These are phyloP conservation scores for Ptychadena robeensis DNA, from an alignment of 2,797 vertebrate species.

Conservation along the genomic window DNA sequence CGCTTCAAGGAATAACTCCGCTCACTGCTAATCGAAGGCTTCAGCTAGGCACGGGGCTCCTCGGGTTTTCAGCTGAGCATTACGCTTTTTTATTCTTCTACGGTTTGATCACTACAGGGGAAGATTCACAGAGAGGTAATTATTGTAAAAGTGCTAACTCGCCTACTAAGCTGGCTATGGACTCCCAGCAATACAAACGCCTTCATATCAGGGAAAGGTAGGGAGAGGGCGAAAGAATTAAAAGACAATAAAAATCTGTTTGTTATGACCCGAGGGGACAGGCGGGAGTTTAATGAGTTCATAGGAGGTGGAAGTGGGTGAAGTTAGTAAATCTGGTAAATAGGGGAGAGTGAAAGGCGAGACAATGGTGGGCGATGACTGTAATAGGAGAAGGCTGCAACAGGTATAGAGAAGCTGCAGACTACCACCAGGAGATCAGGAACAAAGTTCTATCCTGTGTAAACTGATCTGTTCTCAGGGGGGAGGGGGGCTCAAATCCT, in stretches of 20 bases:
- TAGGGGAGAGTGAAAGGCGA: not conserved
- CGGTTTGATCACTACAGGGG: conserved; percentile 50
- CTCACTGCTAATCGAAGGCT: conserved; percentile 31
- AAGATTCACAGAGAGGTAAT: conserved; percentile 50
- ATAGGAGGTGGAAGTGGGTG: not conserved
- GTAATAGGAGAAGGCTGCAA: not conserved
- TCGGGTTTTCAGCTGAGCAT: conserved; percentile 23
- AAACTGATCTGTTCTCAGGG: conserved; percentile 6
- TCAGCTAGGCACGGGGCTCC: conserved; percentile 9
- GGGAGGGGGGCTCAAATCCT: not conserved
- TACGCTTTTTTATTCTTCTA: not conserved
- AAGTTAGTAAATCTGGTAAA: not conserved
- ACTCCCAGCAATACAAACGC: not conserved
- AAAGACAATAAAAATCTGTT: not conserved
- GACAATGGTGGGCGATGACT: not conserved
- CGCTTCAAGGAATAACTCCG: conserved; percentile 39
- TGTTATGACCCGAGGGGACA: not conserved
- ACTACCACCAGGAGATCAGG: not conserved
- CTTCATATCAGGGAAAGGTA: not conserved
- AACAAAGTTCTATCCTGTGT: not conserved
- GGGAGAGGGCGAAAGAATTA: not conserved
- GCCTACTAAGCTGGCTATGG: conserved; percentile 20
- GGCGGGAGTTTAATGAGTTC: not conserved
- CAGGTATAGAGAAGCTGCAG: conserved; percentile 12
- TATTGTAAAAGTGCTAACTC: conserved; percentile 49